phyloP scores from a whole-genome alignment of 2,113 vertebrate species.

The Kryptolebias marmoratus region DNA sequence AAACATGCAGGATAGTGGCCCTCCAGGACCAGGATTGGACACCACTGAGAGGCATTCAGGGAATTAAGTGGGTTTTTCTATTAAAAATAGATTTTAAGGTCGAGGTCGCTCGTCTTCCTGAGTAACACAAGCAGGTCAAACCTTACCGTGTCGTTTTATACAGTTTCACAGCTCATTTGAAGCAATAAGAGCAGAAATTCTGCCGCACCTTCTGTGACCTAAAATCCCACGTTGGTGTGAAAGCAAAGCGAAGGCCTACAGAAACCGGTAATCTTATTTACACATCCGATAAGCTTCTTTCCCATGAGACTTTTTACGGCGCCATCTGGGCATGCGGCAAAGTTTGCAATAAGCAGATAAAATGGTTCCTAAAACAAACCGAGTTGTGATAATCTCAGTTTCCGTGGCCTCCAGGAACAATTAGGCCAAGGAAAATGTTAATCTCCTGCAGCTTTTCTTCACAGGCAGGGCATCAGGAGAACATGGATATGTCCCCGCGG shows the following conservation, averaged over 20 bases:
- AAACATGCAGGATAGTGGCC: too few species aligned
- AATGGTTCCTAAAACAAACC: slow-evolving; percentile 58
- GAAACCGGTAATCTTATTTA: slow-evolving; percentile 10
- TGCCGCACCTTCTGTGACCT: background rate
- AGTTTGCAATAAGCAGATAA: slow-evolving; percentile 47
- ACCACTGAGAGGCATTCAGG: too few species aligned
- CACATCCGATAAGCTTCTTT: slow-evolving; percentile 5
- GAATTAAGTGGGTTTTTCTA: too few species aligned
- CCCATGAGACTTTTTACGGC: slow-evolving; percentile 3
- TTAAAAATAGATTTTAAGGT: background rate
- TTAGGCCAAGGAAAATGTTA: slow-evolving; percentile 44
- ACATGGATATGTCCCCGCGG: slow-evolving; percentile 12
- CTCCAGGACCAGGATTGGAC: too few species aligned
- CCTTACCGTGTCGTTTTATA: background rate
- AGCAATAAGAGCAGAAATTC: slow-evolving; percentile 2
- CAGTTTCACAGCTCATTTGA: background rate
- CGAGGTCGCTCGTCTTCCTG: slow-evolving; percentile 26
- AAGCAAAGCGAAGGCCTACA: slow-evolving; percentile 4
- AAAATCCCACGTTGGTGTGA: background rate
- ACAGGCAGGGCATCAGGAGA: slow-evolving; percentile 3
- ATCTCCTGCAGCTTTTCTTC: slow-evolving; percentile 41
- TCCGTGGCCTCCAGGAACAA: slow-evolving; percentile 30
- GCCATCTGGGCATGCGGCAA: slow-evolving; percentile 25
- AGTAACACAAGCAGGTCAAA: slow-evolving; percentile 44
- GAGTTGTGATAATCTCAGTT: slow-evolving; percentile 39